Evolutionary conservation across 2,113 vertebrate genomes (phyloP).

Genomic region (Otus sunia): DNA sequence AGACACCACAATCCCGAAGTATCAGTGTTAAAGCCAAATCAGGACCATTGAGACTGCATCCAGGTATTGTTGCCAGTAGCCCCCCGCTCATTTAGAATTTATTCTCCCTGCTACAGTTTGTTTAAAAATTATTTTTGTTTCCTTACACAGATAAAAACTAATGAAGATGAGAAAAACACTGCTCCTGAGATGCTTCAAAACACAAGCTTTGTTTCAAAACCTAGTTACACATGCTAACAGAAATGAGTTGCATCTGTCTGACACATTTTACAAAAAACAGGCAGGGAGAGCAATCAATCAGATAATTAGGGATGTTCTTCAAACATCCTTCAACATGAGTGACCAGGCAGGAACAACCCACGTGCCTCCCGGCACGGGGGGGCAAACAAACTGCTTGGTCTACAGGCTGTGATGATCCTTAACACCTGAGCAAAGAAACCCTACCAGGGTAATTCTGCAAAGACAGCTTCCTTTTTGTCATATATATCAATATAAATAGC

Average conservation of each 20-base stretch:
- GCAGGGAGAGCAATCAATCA: neutral
- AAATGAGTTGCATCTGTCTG: neutral
- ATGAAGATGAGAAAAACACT: neutral
- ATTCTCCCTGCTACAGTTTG: neutral
- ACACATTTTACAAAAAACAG: neutral
- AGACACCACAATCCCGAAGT: neutral
- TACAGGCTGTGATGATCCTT: neutral
- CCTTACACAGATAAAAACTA: neutral
- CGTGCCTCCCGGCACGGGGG: neutral
- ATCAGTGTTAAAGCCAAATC: neutral
- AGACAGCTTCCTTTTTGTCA: neutral
- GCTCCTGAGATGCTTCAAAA: neutral
- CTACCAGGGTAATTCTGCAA: neutral
- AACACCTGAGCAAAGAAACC: neutral
- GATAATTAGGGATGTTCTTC: neutral
- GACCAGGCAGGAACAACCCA: neutral
- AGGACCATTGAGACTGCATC: neutral
- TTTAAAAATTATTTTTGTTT: neutral
- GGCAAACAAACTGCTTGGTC: neutral
- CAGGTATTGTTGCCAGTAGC: neutral
- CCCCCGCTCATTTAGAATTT: neutral
- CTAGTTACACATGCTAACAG: neutral
- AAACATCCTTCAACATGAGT: too few relatives aligned
- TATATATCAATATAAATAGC: accelerated
- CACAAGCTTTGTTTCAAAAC: neutral